Percentiles rank a stretch among this genome's conserved stretches.
phyloP scores from a whole-genome alignment of 2,888 invertebrate genomes.

The Molanna angustata region DNA sequence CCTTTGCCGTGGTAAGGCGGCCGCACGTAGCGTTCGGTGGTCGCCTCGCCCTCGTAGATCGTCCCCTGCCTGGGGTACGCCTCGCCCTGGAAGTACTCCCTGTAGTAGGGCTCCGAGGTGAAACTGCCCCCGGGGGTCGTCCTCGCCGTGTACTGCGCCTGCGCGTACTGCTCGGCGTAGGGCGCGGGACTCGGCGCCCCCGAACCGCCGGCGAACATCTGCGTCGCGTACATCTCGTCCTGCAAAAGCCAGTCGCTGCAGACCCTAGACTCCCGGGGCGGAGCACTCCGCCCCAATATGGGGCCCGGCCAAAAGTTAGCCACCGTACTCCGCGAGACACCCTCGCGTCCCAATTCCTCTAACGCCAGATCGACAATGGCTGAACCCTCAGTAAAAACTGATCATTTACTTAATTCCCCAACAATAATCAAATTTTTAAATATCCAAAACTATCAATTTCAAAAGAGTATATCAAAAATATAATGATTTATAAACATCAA shows the following conservation, averaged over 20 bases:
- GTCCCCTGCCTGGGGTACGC: constrained; percentile 57
- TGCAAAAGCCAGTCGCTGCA: constrained; percentile 59
- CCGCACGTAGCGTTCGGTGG: constrained; percentile 66
- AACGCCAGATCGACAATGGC: background rate
- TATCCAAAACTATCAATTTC: background rate
- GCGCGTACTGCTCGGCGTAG: constrained; percentile 48
- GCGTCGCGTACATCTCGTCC: constrained; percentile 63
- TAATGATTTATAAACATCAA: background rate
- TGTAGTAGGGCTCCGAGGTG: constrained; percentile 65
- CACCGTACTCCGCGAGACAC: constrained; percentile 37
- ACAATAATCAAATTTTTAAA: too few species aligned
- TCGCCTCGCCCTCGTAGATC: constrained; percentile 56
- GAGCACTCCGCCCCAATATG: constrained; percentile 58
- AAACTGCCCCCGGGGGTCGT: constrained; percentile 57
- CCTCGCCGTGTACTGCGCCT: constrained; percentile 52
- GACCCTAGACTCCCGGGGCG: constrained; percentile 54
- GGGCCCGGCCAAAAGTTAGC: constrained; percentile 43
- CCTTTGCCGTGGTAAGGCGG: constrained; percentile 72
- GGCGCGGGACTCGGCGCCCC: constrained; percentile 67
- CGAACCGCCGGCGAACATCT: constrained; percentile 59
- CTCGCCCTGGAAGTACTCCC: constrained; percentile 67
- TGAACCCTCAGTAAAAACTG: too few species aligned
- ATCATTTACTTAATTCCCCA: too few species aligned
- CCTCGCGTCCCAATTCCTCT: constrained; percentile 8
- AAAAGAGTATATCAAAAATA: background rate